A percentile compares a stretch with the other conserved stretches of the same genome.
These are phyloP conservation scores for Scaptomyza reducta DNA, from an alignment of 2,888 invertebrate species.

Conservation along the genomic window DNA sequence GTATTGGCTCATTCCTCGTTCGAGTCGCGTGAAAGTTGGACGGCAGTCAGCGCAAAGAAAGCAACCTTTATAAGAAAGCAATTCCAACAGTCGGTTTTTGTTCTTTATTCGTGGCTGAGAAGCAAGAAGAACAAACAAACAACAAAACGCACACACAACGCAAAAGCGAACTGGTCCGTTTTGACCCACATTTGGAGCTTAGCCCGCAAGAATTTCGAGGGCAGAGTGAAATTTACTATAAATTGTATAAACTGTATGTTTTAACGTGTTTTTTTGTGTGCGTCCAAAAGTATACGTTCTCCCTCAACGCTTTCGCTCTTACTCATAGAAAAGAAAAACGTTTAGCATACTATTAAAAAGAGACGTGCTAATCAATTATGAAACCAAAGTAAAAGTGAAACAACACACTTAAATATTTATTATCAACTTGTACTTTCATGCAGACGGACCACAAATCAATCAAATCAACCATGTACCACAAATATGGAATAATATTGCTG, in stretches of 20 bases:
- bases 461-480: conserved; percentile 64
- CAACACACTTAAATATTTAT: conserved; percentile 40
- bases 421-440: conserved; percentile 78
- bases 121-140: conserved; percentile 49
- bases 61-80: conserved; percentile 49
- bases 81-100: conserved; percentile 34
- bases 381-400: conserved; percentile 67
- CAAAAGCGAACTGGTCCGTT: conserved; percentile 50
- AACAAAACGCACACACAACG: conserved; percentile 14
- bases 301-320: conserved; percentile 67
- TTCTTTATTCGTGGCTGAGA: conserved; percentile 28
- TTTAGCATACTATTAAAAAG: conserved; percentile 48
- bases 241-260: conserved; percentile 32
- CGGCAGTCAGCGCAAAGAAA: conserved; percentile 68
- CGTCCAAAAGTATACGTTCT: conserved; percentile 17
- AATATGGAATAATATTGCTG: conserved; percentile 65
- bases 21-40: conserved; percentile 84
- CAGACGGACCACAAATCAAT: conserved; percentile 42
- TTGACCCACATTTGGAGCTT: conserved; percentile 52
- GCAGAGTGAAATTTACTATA: conserved; percentile 64
- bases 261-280: conserved; percentile 24
- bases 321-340: conserved; percentile 39
- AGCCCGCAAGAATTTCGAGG: conserved; percentile 50
- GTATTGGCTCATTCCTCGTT: conserved; percentile 82
- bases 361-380: conserved; percentile 75